These are phyloP conservation scores for Colossoma macropomum DNA, from an alignment of 2,113 vertebrate genomes.

Conservation along the genomic window DNA sequence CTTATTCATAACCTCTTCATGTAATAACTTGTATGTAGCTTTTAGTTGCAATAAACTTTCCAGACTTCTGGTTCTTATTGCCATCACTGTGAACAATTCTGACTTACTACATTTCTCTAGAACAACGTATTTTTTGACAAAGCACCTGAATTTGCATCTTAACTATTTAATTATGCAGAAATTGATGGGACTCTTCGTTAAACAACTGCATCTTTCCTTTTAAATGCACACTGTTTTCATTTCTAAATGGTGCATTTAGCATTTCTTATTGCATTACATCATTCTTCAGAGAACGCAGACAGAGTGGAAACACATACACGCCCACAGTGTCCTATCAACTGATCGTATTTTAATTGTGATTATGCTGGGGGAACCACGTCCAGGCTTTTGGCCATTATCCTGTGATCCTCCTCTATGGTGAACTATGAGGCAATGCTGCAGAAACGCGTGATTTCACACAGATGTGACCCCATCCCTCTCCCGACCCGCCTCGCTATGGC, in stretches of 20 bases:
- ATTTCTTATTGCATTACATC: background rate
- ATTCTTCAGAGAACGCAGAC: background rate
- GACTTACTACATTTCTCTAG: no score
- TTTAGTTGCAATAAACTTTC: no score
- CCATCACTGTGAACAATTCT: no score
- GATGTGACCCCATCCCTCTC: constrained; percentile 54
- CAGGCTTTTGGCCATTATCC: constrained; percentile 19
- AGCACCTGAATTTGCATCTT: no score
- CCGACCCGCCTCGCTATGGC: constrained; percentile 47
- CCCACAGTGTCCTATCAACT: background rate
- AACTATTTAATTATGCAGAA: no score
- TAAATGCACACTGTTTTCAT: background rate
- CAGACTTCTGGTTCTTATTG: no score
- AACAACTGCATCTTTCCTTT: background rate
- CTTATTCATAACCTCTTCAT: no score
- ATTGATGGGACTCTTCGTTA: no score
- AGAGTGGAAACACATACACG: background rate
- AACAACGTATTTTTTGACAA: no score
- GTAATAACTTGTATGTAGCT: no score
- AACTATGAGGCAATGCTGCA: constrained; percentile 60
- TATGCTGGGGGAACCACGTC: constrained; percentile 35
- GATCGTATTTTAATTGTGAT: constrained; percentile 22
- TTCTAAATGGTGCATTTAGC: background rate
- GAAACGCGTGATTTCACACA: constrained; percentile 59
- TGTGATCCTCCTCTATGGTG: constrained; percentile 32